Evolutionary conservation across 2,888 invertebrate genomes (phyloP).

Genomic region (Doris montereyensis): DNA sequence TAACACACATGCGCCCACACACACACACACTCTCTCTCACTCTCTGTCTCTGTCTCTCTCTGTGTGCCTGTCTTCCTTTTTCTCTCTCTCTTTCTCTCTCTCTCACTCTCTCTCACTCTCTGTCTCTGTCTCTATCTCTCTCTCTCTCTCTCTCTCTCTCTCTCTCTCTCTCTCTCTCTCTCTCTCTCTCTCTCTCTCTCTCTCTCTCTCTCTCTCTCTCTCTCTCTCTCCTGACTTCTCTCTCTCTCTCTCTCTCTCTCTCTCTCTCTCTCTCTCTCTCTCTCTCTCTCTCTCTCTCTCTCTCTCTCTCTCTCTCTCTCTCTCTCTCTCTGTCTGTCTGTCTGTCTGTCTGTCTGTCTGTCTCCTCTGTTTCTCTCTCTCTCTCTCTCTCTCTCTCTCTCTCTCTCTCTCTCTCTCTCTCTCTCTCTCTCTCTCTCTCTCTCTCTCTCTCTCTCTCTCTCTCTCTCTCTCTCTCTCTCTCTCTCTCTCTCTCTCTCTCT

Average conservation of each 20-base stretch:
- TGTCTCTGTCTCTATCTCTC: not conserved
- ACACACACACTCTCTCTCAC: too few relatives aligned
- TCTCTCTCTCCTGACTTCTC: not conserved
- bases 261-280: not conserved
- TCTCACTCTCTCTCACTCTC: not conserved
- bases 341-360: not conserved
- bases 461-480: not conserved
- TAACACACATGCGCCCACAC: too few relatives aligned
- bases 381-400: not conserved
- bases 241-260: not conserved
- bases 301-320: not conserved
- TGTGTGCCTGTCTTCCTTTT: not conserved
- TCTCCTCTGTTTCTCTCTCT: not conserved
- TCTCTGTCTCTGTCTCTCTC: not conserved
- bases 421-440: not conserved
- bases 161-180: not conserved
- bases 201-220: not conserved
- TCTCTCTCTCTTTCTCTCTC: not conserved
- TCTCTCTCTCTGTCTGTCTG: not conserved
- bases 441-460: conserved; percentile 6
- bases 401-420: not conserved
- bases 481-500: conserved; percentile 9
- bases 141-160: not conserved
- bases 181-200: not conserved
- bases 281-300: not conserved